Evolutionary conservation across 2,888 invertebrate genomes (phyloP), one percentile per base, ranked within the genome.

Genomic region (Mesorhabditis spiculigera): DNA sequence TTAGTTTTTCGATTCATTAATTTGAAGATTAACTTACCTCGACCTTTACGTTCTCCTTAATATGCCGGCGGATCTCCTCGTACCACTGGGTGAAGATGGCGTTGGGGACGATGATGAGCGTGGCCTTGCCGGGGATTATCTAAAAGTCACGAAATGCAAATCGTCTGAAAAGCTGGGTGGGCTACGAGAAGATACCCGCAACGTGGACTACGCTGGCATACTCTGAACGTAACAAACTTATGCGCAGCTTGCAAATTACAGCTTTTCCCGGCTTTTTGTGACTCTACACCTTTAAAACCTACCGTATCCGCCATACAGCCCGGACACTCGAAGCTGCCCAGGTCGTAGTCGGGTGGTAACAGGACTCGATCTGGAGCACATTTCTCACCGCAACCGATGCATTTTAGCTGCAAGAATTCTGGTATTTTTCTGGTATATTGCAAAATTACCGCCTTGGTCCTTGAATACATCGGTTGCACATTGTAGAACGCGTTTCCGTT

Each of bases 1-100:
- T 0, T 5, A 63, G n/a, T 5, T 66, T 58, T 50, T 66, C 45
- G 8, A 43, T 10, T 6, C 13, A 66, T 45, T 41, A 61, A 65
- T 42, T 64, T 44, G 8, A 62, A 62, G 45, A 61, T 28, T 42
- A 16, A 67, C 73, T 71, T 41, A 78, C 78, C 72, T 76, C 73
- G 16, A 78, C 76, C 43, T 64, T 73, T 10, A 86, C 76, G n/a
- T 85, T 77, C 3, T 75, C 70, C 42, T 67, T 42, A 67, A 78
- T 72, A 61, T 80, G 80, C 42, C 86, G 87, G 42, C 77, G 66
- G 43, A 88, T 87, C 73, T 93, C 93, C 5, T 90, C 89, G 43
- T 89, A 87, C 93, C 93, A 93, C 85, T 93, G 92, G 74, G 89
- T 87, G 77, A 89, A 88, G 66, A 93, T 90, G 4, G 91, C 87